These are phyloP conservation scores for Agrochola lota DNA, from an alignment of 2,888 invertebrate genomes.

Conservation along the genomic window DNA sequence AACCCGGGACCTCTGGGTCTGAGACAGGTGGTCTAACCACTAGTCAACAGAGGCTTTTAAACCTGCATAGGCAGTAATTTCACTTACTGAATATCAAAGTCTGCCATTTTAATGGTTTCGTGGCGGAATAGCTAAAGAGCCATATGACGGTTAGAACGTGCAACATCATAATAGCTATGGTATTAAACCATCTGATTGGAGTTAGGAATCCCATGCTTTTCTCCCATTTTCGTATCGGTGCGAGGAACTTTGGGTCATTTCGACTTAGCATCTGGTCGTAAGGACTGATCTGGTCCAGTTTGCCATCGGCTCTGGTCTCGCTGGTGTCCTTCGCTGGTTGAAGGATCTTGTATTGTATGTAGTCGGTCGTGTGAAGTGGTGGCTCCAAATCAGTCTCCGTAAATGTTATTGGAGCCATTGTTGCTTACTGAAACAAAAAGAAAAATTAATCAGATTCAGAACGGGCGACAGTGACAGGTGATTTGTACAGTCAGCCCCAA, in stretches of 20 bases:
- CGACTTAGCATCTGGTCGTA: constrained; percentile 75
- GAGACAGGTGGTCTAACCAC: too few species aligned
- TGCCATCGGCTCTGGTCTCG: constrained; percentile 32
- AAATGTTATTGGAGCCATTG: constrained; percentile 71
- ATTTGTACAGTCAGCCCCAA: too few species aligned
- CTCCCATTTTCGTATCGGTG: constrained; percentile 79
- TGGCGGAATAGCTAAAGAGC: constrained; percentile 75
- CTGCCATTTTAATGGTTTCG: constrained; percentile 77
- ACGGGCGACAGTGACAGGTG: not conserved
- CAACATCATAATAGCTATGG: constrained; percentile 88
- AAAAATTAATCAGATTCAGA: not conserved
- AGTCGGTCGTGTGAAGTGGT: constrained; percentile 47
- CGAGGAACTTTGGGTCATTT: constrained; percentile 74
- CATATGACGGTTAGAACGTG: constrained; percentile 81
- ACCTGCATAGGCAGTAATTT: not conserved
- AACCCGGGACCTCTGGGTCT: too few species aligned
- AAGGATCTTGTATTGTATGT: constrained; percentile 62
- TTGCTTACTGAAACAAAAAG: constrained; percentile 62
- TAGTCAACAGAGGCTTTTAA: too few species aligned
- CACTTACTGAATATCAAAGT: constrained; percentile 92
- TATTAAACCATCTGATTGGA: constrained; percentile 92
- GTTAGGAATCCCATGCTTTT: constrained; percentile 88
- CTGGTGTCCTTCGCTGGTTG: constrained; percentile 52
- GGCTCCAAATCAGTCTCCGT: constrained; percentile 70
- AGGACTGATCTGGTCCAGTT: constrained; percentile 29